Base-by-base conservation (phyloP, 92 coral and sea anemone genomes). In the Palythoa grandis region DNA sequence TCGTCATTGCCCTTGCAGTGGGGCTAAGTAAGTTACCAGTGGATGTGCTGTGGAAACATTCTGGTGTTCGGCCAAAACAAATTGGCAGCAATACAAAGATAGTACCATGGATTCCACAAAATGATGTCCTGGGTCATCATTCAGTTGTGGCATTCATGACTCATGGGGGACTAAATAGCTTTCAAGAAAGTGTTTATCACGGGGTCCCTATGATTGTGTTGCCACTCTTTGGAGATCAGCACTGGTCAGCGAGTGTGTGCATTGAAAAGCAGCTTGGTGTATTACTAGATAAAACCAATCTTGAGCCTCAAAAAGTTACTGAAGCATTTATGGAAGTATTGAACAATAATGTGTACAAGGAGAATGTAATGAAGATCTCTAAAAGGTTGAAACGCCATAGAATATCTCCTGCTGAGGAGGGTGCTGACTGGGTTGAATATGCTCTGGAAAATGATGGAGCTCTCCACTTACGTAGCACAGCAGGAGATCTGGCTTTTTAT, bases 381-480 rank as follows among this genome's bases (percentile, higher is more conserved):
- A 52, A 67, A 67, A 48, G 83, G 20, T 25, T 88, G 84, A 83
- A 76, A 70, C 39, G 84, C 70, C 85, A 88, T 58, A 88, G 54
- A 56, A 61, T 25, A 69, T 74, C 87, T 23, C 88, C 91, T 20
- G 53, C 71, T 14, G 83, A 88, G 83, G 91, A 88, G 52, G 91
- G 91, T 35, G 91, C 88, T 0, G 91, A 88, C 24, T 88, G 91
- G 91, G 83, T 88, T 50, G 91, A 88, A 20, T 88, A 88, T 61
- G 90, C 87, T 2, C 25, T 88, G 52, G 82, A 70, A 6, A 78
- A 88, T 61, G 87, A 88, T 82, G 90, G 90, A 2, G 90, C 87
- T 14, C 56, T 37, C 20, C 90, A 88, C 61, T 65, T 88, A 38
- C 70, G 61, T 67, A 88, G 90, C 53, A 82, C 78, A 13, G 83